Conservation (phyloP, 2,888 invertebrate species). For the Idaea aversata region DNA sequence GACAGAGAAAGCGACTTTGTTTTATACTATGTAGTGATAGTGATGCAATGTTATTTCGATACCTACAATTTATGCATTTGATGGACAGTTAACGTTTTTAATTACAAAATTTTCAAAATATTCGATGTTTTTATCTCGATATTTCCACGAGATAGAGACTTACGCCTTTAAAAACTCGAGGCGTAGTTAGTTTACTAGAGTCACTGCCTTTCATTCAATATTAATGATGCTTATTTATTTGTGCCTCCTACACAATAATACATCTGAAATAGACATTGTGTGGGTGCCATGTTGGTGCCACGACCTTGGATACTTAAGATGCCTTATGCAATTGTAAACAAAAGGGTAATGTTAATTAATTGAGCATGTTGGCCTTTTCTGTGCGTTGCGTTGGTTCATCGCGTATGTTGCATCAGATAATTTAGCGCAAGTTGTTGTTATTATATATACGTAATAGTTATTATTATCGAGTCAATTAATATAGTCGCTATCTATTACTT, state of each 20-base stretch:
- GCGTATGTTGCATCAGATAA: slow-evolving; percentile 8
- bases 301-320: slow-evolving; percentile 18
- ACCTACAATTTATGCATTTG: no score
- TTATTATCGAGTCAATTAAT: not conserved
- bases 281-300: not conserved
- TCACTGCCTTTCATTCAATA: not conserved
- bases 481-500: no score
- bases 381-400: slow-evolving; percentile 10
- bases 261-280: not conserved
- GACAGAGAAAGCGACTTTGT: no score
- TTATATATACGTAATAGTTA: no score
- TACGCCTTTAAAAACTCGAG: no score
- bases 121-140: no score
- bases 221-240: not conserved
- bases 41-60: no score
- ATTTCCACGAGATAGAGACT: no score
- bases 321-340: slow-evolving; percentile 32
- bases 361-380: slow-evolving; percentile 29
- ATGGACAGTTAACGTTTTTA: no score
- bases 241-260: not conserved
- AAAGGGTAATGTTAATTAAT: slow-evolving; percentile 38
- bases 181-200: not conserved
- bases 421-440: not conserved
- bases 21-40: no score
- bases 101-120: no score